Conservation (phyloP, 2,113 vertebrate genomes). For the Tonatia bakeri region DNA sequence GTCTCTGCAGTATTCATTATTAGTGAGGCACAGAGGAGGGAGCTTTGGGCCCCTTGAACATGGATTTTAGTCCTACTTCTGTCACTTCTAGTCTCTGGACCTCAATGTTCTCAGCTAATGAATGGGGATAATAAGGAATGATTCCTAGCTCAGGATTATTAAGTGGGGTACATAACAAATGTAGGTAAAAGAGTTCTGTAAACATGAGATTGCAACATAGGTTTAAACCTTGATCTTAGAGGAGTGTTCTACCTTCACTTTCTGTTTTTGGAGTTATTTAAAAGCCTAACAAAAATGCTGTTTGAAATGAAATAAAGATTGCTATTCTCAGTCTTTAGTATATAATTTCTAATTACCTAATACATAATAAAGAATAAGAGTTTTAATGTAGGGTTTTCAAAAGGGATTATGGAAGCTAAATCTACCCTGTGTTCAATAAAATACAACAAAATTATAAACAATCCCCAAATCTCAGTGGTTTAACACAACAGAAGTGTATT, state of each 20-base stretch:
- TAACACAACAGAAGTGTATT: neutral
- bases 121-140: neutral
- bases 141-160: neutral
- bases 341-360: neutral
- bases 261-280: neutral
- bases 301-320: neutral
- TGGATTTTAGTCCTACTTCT: neutral
- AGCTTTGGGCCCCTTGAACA: neutral
- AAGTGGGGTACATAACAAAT: neutral
- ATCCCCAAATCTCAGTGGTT: neutral
- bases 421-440: neutral
- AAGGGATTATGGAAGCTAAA: neutral
- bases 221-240: neutral
- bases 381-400: neutral
- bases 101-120: neutral
- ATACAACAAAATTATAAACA: neutral
- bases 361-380: neutral
- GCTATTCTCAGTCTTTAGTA: neutral
- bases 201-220: neutral
- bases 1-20: neutral
- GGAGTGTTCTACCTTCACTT: neutral
- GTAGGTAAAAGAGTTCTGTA: neutral
- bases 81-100: neutral
- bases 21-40: neutral
- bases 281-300: conserved; percentile 27